A percentile compares a stretch with the other conserved stretches of the same genome.
Evolutionary conservation across 1,140 invertebrate species (phyloP).

Genomic region (Drosophila guanche): DNA sequence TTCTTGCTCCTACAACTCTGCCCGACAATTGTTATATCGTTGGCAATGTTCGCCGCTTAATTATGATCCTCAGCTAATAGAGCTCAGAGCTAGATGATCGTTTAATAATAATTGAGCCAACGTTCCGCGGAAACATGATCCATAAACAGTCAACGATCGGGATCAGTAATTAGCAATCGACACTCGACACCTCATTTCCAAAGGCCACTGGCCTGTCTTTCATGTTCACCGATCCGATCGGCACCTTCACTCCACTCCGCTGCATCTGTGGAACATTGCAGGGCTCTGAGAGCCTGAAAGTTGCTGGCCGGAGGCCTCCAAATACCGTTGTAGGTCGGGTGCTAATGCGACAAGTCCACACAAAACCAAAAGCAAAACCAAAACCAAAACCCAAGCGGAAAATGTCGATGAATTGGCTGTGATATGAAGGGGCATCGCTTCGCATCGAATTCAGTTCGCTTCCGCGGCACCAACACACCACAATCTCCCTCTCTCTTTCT

Average conservation of each 20-base stretch:
- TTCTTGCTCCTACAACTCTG: too few relatives aligned
- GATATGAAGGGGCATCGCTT: constrained; percentile 7
- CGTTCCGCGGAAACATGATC: too few relatives aligned
- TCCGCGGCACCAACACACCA: constrained; percentile 15
- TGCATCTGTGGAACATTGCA: not conserved
- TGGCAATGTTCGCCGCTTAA: too few relatives aligned
- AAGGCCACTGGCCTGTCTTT: not conserved
- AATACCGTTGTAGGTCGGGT: constrained; percentile 11
- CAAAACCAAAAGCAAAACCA: not conserved
- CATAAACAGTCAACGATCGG: too few relatives aligned
- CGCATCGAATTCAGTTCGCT: constrained; percentile 14
- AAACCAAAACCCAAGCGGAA: not conserved
- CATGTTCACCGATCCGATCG: constrained; percentile 2
- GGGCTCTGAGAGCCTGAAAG: not conserved
- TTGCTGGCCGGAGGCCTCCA: not conserved
- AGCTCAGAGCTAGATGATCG: too few relatives aligned
- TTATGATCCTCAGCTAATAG: too few relatives aligned
- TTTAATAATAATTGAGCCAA: too few relatives aligned
- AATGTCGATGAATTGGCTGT: constrained; percentile 27
- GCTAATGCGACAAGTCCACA: constrained; percentile 52
- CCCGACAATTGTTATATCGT: too few relatives aligned
- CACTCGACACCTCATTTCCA: not conserved
- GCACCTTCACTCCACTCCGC: too few relatives aligned
- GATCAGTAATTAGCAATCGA: not conserved
- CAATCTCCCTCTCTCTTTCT: not conserved